These are phyloP conservation scores for Danio aesculapii DNA, from an alignment of 2,797 vertebrate genomes.

Conservation along the genomic window DNA sequence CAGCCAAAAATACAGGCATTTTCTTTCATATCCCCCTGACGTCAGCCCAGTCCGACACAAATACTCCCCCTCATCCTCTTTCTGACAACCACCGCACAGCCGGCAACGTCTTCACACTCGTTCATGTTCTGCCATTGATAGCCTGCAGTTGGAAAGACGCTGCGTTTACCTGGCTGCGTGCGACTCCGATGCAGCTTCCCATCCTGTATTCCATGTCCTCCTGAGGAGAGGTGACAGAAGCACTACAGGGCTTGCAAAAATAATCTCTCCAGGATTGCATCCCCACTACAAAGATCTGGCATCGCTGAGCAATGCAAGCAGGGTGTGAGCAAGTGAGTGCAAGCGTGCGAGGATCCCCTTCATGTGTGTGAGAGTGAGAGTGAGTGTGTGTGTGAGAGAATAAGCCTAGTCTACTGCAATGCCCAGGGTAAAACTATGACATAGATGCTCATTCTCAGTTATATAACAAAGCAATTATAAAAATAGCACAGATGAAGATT, in stretches of 20 bases:
- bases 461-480: conserved; percentile 64
- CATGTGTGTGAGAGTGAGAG: conserved; percentile 47
- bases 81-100: conserved; percentile 22
- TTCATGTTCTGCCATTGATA: not conserved
- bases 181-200: conserved; percentile 84
- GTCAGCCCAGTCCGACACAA: conserved; percentile 49
- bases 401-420: conserved; percentile 61
- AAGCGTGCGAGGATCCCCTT: conserved; percentile 49
- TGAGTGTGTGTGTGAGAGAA: conserved; percentile 45
- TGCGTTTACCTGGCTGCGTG: conserved; percentile 77
- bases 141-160: conserved; percentile 42
- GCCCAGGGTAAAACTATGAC: conserved; percentile 63
- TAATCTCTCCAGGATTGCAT: conserved; percentile 85
- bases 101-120: conserved; percentile 4
- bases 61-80: conserved; percentile 22
- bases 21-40: conserved; percentile 57
- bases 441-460: conserved; percentile 71
- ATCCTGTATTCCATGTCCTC: conserved; percentile 87
- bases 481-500: conserved; percentile 51
- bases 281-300: conserved; percentile 72
- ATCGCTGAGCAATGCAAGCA: conserved; percentile 71
- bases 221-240: conserved; percentile 81
- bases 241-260: conserved; percentile 82
- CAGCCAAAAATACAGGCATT: conserved; percentile 42
- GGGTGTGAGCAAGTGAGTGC: conserved; percentile 63